Base-by-base conservation (phyloP, 2,797 vertebrate genomes). In the Enteromius mattozi region DNA sequence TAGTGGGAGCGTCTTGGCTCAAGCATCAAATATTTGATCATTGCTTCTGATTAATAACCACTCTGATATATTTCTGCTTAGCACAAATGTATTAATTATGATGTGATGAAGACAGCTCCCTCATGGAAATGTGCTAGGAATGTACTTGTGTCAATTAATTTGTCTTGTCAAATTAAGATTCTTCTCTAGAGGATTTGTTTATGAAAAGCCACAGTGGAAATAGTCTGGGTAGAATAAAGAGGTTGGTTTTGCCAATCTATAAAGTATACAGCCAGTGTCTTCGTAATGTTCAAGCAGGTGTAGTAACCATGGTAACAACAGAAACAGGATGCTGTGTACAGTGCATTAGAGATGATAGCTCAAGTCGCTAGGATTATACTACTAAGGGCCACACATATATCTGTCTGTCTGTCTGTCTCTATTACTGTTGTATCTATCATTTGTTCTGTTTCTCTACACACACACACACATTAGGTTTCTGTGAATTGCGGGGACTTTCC, bases 301-400 rank as follows among this genome's bases (percentile, higher is more conserved):
- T 80, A 9, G 81, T 87, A 80, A 83, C 87, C 83, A 87, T 82
- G 66, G 87, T 66, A 86, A 89, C 88, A 69, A 59, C 74, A 80
- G 70, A 78, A 85, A 72, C 81, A 63, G 79, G 56, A 84, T 69
- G 74, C 65, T 84, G 63, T 85, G 61, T 27, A 56, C 35, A 59
- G 71, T 63, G 47, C 24, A 74, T 78, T 79, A 63, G 79, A 81
- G 78, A 78, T 76, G 72, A 76, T 63, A 47, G 76, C 66, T 65
- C 45, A 54, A 80, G 54, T 35, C 42, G n/a, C n/a, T 68, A 74
- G 21, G 47, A 33, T 56, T 56, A 51, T 54, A 40, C 6, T 13
- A 59, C 3, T 59, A 10, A 3, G 3, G 1, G 13, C 21, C 21
- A 59, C 74, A 59, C 35, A 16, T 14, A 7, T 9, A 37, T 68